A percentile compares a stretch with the other conserved stretches of the same genome.
Conservation (phyloP, 2,888 invertebrate species). For the Pomacea canaliculata region DNA sequence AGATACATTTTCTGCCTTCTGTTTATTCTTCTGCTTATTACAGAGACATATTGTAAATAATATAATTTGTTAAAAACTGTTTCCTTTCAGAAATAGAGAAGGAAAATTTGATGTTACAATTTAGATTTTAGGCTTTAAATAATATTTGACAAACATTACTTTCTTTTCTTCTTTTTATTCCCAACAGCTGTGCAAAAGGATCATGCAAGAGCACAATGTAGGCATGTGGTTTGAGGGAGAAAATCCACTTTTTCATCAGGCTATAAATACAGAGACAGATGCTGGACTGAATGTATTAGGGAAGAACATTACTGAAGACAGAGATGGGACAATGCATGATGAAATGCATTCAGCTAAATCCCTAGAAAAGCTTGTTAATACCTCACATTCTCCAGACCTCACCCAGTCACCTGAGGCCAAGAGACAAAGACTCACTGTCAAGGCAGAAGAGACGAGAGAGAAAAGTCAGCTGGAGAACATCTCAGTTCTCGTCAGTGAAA, state of each 20-base stretch:
- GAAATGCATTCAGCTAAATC: constrained; percentile 22
- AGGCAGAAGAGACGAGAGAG: neutral
- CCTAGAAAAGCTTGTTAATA: constrained; percentile 25
- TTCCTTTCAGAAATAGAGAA: no score
- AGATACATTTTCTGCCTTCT: no score
- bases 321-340: neutral
- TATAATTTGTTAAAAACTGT: no score
- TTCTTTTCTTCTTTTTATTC: no score
- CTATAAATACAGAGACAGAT: constrained; percentile 36
- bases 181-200: constrained; percentile 79
- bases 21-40: no score
- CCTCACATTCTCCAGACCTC: neutral
- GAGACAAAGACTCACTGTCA: constrained; percentile 3
- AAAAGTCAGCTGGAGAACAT: neutral
- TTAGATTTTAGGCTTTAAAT: no score
- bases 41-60: no score
- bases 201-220: constrained; percentile 92
- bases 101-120: no score
- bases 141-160: no score
- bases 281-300: no score
- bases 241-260: constrained; percentile 45
- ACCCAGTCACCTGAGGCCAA: constrained; percentile 3
- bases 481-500: neutral
- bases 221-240: constrained; percentile 84
- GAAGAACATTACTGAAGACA: neutral